Base-by-base conservation (phyloP, 2,797 vertebrate species). In the Craterocephalus amniculus region DNA sequence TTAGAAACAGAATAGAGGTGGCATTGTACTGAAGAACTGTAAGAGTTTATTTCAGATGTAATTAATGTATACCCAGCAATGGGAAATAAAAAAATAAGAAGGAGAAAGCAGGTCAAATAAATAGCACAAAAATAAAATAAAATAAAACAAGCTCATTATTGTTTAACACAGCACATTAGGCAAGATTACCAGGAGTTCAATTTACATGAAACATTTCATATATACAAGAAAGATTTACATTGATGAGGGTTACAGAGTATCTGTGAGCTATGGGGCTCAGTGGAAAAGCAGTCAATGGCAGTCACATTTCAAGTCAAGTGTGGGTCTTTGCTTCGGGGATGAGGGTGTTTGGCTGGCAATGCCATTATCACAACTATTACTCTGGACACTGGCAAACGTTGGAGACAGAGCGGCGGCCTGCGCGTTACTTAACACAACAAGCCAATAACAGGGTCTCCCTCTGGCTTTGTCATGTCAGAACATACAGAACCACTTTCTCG, bases 141-240 rank as follows among this genome's bases (percentile, higher is more conserved):
- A 87, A 76, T 64, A 87, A 88, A 93, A 92, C 90, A 93, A 89
- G 86, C 91, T 85, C 92, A 93, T 92, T 93, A 93, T 91, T 90
- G 86, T 92, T 92, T 86, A 94, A 92, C 92, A 95, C 92, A 95
- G 90, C 93, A 95, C 94, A 95, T 94, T 92, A 93, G 93, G 94
- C 93, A 94, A 92, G 90, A 93, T 94, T 95, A 94, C 92, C 94
- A 95, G 92, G 92, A 94, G 91, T 91, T 94, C 87, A 91, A 87
- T 94, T 93, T 88, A 94, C 93, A 95, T 94, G 88, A 92, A 94
- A 93, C 93, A 95, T 92, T 58, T 89, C 80, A 91, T 94, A 94
- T 94, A 89, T 94, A 95, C 93, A 95, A 89, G 83, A 91, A 88
- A 91, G 88, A 92, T 94, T 89, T 93, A 92, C 91, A 93, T 87